Percentiles rank a stretch among this genome's conserved stretches.
Conservation (phyloP, 64 coral and sea anemone species). For the Cladopsammia gracilis region DNA sequence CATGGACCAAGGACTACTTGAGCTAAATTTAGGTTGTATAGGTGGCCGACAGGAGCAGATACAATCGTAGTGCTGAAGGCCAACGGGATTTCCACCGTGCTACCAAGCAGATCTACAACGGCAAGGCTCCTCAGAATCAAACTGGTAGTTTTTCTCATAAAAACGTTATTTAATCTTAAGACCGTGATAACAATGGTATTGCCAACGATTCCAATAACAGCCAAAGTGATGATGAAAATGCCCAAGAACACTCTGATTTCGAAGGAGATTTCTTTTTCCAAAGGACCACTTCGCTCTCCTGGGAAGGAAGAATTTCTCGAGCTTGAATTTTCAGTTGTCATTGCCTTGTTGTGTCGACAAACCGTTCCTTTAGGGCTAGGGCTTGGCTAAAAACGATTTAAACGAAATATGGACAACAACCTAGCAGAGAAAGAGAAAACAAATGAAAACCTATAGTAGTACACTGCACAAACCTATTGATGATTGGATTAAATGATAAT, state of each 20-base stretch:
- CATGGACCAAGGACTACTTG: background rate
- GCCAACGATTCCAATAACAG: background rate
- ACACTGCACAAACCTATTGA: no score
- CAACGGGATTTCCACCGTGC: background rate
- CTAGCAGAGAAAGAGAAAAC: no score
- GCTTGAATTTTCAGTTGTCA: background rate
- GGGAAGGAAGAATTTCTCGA: background rate
- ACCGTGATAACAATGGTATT: constrained; percentile 1
- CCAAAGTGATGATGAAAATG: background rate
- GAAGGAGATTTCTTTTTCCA: background rate
- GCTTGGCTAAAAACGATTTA: no score
- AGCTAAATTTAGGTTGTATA: background rate
- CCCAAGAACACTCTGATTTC: background rate
- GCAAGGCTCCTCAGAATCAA: background rate
- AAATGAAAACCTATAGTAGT: no score
- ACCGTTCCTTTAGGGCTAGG: no score
- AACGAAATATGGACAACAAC: no score
- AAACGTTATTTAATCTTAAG: background rate
- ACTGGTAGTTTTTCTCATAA: background rate
- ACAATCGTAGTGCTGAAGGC: background rate
- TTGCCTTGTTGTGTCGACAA: background rate
- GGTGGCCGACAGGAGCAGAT: background rate
- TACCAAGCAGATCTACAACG: background rate
- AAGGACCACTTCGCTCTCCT: no score
- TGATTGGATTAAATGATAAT: no score